Evolutionary conservation across 2,113 vertebrate species (phyloP).

Genomic region (Arvicanthis niloticus): DNA sequence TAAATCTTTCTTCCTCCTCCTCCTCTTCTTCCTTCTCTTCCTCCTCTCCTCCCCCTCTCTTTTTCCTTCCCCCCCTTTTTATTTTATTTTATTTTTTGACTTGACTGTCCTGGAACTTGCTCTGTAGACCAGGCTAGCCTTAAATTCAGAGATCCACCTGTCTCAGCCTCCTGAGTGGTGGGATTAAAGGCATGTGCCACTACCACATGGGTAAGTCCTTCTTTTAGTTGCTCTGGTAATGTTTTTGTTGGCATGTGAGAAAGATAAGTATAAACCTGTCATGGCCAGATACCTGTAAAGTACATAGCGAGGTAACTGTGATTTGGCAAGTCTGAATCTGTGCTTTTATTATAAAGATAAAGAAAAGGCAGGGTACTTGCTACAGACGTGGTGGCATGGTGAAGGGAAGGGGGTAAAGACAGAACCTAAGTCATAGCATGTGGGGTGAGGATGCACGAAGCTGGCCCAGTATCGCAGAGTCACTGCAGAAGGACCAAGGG

Average conservation of each 20-base stretch:
- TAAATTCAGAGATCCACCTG: neutral
- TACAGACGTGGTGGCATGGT: neutral
- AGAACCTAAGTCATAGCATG: neutral
- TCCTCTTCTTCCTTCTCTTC: too few relatives aligned
- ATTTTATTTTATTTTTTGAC: too few relatives aligned
- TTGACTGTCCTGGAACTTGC: neutral
- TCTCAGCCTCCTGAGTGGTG: neutral
- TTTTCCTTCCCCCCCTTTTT: neutral
- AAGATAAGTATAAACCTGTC: neutral
- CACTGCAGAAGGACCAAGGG: neutral
- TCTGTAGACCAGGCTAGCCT: neutral
- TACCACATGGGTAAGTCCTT: neutral
- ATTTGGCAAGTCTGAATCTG: neutral
- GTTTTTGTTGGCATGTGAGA: neutral
- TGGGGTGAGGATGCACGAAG: neutral
- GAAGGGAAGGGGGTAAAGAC: neutral
- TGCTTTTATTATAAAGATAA: neutral
- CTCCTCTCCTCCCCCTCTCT: fast-evolving
- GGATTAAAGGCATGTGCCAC: neutral
- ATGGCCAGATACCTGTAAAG: neutral
- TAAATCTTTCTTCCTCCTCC: neutral
- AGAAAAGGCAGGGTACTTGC: neutral
- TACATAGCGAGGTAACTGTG: neutral
- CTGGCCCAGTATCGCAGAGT: neutral
- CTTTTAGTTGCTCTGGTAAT: neutral